phyloP scores from a whole-genome alignment of 2,888 invertebrate species.

The Hesperia comma region DNA sequence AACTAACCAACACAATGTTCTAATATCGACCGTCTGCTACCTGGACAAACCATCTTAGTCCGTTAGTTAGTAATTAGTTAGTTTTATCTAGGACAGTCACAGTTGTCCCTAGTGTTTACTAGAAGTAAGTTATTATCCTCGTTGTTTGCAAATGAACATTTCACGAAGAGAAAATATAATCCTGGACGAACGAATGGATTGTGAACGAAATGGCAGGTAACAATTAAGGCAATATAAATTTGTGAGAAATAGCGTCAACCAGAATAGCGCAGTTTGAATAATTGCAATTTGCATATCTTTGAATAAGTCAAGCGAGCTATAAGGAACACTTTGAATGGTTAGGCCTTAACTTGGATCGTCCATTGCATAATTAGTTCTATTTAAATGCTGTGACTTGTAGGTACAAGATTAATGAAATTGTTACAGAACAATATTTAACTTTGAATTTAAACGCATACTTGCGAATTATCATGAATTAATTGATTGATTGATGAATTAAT shows the following conservation, averaged over 20 bases:
- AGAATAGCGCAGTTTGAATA: conserved; percentile 52
- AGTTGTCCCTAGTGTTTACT: too few species aligned
- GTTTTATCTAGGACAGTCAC: too few species aligned
- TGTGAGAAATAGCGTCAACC: conserved; percentile 54
- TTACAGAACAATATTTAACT: too few species aligned
- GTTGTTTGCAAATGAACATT: too few species aligned
- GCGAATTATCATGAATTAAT: too few species aligned
- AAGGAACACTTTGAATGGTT: conserved; percentile 34
- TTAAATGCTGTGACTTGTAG: neutral
- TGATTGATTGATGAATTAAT: too few species aligned
- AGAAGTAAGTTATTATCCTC: too few species aligned
- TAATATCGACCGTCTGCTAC: too few species aligned
- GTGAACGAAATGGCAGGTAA: conserved; percentile 49
- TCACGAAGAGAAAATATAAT: neutral
- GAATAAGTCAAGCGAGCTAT: conserved; percentile 46
- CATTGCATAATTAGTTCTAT: conserved; percentile 18
- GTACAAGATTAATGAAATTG: neutral
- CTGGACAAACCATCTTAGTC: too few species aligned
- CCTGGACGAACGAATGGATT: neutral
- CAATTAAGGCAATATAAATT: conserved; percentile 55
- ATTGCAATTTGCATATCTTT: conserved; percentile 64
- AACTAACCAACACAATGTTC: too few species aligned
- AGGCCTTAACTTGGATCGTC: conserved; percentile 12
- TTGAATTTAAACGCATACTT: too few species aligned
- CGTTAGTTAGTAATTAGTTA: too few species aligned